These are phyloP conservation scores for Epinotia nisella DNA, from an alignment of 2,888 invertebrate species.

Conservation along the genomic window DNA sequence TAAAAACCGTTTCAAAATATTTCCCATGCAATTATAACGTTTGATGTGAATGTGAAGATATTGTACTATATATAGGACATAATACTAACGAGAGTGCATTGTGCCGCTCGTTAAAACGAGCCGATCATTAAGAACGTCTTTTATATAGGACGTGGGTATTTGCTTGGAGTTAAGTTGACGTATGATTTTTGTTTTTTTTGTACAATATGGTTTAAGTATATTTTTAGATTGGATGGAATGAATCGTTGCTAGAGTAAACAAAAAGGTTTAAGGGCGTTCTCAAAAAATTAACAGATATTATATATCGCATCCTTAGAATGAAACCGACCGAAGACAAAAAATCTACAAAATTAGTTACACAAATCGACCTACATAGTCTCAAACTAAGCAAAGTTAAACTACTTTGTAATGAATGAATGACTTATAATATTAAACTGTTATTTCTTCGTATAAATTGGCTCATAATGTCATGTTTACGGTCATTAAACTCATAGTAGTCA, in stretches of 20 bases:
- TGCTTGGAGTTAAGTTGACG: not conserved
- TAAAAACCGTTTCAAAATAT: not conserved
- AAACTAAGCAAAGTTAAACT: no score
- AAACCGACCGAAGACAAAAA: no score
- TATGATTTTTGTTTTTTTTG: not conserved
- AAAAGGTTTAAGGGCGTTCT: no score
- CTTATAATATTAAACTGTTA: no score
- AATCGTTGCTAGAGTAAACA: not conserved
- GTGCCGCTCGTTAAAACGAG: conserved; percentile 32
- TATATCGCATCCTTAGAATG: no score
- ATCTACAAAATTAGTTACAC: no score
- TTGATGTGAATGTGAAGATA: not conserved
- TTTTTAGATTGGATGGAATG: not conserved
- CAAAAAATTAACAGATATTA: no score
- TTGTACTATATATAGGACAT: not conserved
- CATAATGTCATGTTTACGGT: no score
- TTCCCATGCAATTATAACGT: conserved; percentile 9
- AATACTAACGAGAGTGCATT: conserved; percentile 39
- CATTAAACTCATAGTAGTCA: no score
- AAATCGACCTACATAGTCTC: no score
- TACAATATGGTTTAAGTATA: not conserved
- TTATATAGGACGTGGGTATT: conserved; percentile 6
- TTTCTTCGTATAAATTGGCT: no score
- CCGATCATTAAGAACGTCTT: conserved; percentile 30
- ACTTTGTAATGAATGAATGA: no score